Conservation (phyloP, 2,797 vertebrate species). For the Zenarchopterus dispar region DNA sequence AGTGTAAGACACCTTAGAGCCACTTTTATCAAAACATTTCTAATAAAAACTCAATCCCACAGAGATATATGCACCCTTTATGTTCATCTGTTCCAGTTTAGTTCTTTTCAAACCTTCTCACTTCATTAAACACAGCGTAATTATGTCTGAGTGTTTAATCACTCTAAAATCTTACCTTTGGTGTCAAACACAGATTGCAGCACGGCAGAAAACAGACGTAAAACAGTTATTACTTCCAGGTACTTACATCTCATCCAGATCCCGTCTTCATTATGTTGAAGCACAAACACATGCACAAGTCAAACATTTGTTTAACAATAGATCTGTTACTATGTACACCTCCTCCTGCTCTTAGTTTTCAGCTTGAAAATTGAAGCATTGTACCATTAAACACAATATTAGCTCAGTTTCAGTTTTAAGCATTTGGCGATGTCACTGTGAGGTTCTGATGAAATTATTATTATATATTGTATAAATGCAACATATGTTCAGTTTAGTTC, state of each 20-base stretch:
- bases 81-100: conserved; percentile 52
- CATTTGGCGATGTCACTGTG: too few relatives aligned
- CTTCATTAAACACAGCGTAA: conserved; percentile 64
- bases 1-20: not conserved
- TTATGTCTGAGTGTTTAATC: conserved; percentile 55
- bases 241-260: conserved; percentile 37
- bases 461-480: too few relatives aligned
- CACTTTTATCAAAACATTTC: conserved; percentile 9
- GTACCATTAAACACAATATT: too few relatives aligned
- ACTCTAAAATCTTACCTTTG: conserved; percentile 62
- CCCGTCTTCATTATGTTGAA: conserved; percentile 48
- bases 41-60: conserved; percentile 10
- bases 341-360: conserved; percentile 8
- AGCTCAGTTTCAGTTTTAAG: too few relatives aligned
- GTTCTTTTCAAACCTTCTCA: conserved; percentile 44
- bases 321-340: not conserved
- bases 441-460: too few relatives aligned
- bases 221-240: conserved; percentile 61
- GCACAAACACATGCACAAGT: not conserved
- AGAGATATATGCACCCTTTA: conserved; percentile 22
- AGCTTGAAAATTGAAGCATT: too few relatives aligned
- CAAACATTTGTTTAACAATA: too few relatives aligned
- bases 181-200: conserved; percentile 55
- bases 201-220: conserved; percentile 57
- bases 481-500: too few relatives aligned